These are phyloP conservation scores for Sylvia atricapilla DNA, from an alignment of 2,113 vertebrate species.

Conservation along the genomic window DNA sequence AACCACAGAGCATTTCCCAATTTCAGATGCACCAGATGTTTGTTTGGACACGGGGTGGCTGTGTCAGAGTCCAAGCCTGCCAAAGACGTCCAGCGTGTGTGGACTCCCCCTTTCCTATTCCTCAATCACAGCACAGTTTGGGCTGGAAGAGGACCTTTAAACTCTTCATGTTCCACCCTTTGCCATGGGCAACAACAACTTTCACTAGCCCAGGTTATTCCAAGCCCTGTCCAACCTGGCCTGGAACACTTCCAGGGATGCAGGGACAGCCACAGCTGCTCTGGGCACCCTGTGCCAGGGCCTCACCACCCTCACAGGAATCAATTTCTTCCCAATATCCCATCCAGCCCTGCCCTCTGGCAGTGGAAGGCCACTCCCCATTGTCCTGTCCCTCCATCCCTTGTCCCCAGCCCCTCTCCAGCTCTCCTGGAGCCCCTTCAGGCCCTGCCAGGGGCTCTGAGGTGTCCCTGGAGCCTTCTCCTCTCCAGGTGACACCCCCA, in stretches of 20 bases:
- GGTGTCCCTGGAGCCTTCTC: neutral
- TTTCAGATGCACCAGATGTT: neutral
- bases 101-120: neutral
- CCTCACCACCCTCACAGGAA: rapidly evolving
- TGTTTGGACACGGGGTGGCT: rapidly evolving
- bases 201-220: rapidly evolving
- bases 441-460: rapidly evolving
- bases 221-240: rapidly evolving
- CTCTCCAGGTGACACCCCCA: neutral
- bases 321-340: neutral
- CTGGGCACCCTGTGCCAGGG: neutral
- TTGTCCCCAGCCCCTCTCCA: neutral
- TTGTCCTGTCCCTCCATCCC: rapidly evolving
- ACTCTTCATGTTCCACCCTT: neutral
- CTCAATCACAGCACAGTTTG: neutral
- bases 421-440: neutral
- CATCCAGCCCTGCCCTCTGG: neutral
- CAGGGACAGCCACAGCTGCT: neutral
- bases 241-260: neutral
- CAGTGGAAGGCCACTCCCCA: neutral
- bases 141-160: neutral
- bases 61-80: neutral
- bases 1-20: neutral
- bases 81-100: rapidly evolving
- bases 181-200: neutral